phyloP scores from a whole-genome alignment of 2,797 vertebrate species.

The Antrozous pallidus region DNA sequence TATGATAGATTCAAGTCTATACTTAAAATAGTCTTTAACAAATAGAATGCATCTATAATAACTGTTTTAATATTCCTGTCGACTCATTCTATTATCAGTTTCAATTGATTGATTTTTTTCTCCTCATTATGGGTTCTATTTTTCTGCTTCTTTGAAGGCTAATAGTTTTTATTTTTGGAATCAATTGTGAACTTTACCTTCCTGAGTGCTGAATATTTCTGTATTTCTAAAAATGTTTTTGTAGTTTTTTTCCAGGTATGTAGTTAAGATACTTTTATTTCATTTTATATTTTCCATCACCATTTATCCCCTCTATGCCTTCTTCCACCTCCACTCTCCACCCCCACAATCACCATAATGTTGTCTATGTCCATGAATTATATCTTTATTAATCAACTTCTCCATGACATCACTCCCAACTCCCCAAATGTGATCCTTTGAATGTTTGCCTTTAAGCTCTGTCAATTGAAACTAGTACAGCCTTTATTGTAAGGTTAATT shows the following conservation, averaged over 20 bases:
- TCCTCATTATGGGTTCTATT: background rate
- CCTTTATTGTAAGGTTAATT: background rate
- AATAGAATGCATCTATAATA: background rate
- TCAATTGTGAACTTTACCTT: background rate
- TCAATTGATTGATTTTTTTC: background rate
- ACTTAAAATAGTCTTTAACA: background rate
- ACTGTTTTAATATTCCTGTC: background rate
- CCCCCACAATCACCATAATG: background rate
- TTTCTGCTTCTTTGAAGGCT: background rate
- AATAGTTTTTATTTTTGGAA: background rate
- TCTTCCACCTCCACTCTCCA: background rate
- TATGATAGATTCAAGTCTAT: background rate
- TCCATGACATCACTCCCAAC: background rate
- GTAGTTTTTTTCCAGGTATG: background rate
- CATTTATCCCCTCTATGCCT: background rate
- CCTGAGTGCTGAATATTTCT: background rate
- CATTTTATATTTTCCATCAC: background rate
- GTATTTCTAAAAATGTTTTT: slow-evolving; percentile 9
- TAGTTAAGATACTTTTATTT: slow-evolving; percentile 5
- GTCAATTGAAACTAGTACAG: background rate
- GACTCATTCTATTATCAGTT: background rate
- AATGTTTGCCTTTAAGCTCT: slow-evolving; percentile 15
- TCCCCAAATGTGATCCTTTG: background rate
- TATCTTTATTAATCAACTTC: background rate
- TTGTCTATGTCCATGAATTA: background rate